Evolutionary conservation across 1,140 invertebrate genomes (phyloP), one percentile per base, ranked within the genome.

Genomic region (Zaprionus capensis): DNA sequence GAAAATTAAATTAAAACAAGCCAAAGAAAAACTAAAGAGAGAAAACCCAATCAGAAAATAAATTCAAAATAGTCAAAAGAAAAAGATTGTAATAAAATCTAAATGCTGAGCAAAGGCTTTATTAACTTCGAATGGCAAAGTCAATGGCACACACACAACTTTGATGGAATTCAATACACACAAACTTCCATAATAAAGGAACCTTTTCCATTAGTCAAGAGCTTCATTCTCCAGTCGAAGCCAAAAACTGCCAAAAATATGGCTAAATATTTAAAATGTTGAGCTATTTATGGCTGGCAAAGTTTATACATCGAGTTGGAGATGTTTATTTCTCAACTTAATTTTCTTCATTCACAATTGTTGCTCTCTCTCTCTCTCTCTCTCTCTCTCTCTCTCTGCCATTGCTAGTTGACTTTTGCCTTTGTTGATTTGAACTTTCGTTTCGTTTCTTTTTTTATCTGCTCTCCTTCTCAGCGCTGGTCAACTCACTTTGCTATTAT

Each of bases 401-500:
- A 2, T 64, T 14, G 36, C n/a, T 17, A 46, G 41, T 46, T 76
- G 67, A 81, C 76, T 55, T 68, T 80, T 80, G 65, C 69, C 74
- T 80, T 83, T 83, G 83, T 88, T 83, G 84, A 76, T 88, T 78
- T 87, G 78, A 84, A 88, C 83, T 51, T 51, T 51, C 49, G 53
- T 67, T 46, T 71, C 14, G 22, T 57, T 58, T 62, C n/a, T 17
- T 85, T 76, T 71, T 80, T 80, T 46, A 44, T 17, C 41, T 9
- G 41, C n/a, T 17, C 7, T 4, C n/a, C n/a, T 46, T 46, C 36
- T 14, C 36, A 15, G 14, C 36, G 53, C 68, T 38, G 65, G 62
- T 55, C 61, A 74, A 46, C 38, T 61, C 36, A 59, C 41, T 79
- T 66, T 68, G 26, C 72, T 73, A 80, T 91, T 91, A 91, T 91